Percentiles rank a stretch among this genome's conserved stretches.
phyloP scores from a whole-genome alignment of 2,888 invertebrate species.

The Cryptops parisi region DNA sequence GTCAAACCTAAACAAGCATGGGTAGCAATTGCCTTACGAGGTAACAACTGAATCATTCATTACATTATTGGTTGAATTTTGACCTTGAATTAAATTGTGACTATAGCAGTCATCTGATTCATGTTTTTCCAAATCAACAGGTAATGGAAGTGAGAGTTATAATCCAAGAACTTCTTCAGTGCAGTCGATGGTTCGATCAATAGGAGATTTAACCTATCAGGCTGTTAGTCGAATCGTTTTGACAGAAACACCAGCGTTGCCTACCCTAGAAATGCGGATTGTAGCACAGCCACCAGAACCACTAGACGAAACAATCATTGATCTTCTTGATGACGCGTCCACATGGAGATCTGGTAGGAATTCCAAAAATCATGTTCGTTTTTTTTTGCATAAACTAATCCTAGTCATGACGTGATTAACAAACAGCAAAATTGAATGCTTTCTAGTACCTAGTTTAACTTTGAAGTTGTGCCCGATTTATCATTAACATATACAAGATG shows the following conservation, averaged over 20 bases:
- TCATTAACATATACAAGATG: no score
- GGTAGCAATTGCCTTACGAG: constrained; percentile 10
- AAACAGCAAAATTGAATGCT: neutral
- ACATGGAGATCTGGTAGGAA: constrained; percentile 6
- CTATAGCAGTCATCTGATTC: neutral
- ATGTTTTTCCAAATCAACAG: neutral
- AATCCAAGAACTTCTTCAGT: constrained; percentile 3
- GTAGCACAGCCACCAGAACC: neutral
- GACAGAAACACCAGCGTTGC: neutral
- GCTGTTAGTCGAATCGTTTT: constrained; percentile 6
- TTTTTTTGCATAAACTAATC: no score
- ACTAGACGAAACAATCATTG: constrained; percentile 2
- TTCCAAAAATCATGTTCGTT: no score
- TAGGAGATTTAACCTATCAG: neutral
- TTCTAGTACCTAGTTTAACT: no score
- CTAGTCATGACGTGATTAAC: no score
- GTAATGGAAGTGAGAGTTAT: constrained; percentile 5
- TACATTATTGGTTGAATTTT: no score
- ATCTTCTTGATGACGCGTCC: constrained; percentile 10
- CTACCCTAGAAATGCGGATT: constrained; percentile 2
- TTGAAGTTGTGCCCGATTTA: no score
- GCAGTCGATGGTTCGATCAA: constrained; percentile 1
- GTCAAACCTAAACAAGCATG: constrained; percentile 8
- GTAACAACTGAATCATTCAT: neutral
- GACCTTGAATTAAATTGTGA: no score